phyloP scores from a whole-genome alignment of 2,888 invertebrate species.

The Drosophila fulvimacula region DNA sequence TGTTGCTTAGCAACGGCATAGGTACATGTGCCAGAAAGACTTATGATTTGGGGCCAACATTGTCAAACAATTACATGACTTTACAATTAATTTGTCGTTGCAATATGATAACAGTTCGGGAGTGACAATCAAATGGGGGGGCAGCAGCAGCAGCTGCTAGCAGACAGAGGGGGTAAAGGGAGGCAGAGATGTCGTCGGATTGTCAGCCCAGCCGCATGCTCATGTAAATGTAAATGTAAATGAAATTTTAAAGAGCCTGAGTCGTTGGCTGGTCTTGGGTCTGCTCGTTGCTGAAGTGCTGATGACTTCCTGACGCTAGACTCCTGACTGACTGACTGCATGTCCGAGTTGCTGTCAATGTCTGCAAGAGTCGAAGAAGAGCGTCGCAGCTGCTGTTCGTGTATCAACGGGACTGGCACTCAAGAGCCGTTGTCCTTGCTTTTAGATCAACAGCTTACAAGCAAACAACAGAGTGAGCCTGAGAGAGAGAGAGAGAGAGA shows the following conservation, averaged over 20 bases:
- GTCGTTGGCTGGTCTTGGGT: not conserved
- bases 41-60: constrained; percentile 46
- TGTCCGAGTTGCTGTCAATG: constrained; percentile 32
- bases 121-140: constrained; percentile 47
- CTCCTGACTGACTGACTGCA: constrained; percentile 10
- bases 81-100: constrained; percentile 72
- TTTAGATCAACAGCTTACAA: constrained; percentile 50
- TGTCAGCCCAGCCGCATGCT: constrained; percentile 30
- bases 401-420: constrained; percentile 35
- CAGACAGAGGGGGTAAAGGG: not conserved
- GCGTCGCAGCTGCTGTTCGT: constrained; percentile 13
- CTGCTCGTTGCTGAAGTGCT: constrained; percentile 32
- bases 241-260: constrained; percentile 39
- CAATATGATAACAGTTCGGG: constrained; percentile 57
- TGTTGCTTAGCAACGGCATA: constrained; percentile 8
- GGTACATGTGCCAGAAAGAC: constrained; percentile 9
- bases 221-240: constrained; percentile 44
- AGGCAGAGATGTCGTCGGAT: constrained; percentile 12
- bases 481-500: not conserved
- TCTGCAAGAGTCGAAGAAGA: constrained; percentile 6
- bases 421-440: constrained; percentile 42
- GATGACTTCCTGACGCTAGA: constrained; percentile 27
- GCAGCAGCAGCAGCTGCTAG: constrained; percentile 4
- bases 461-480: not conserved
- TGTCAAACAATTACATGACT: constrained; percentile 75